phyloP scores from a whole-genome alignment of 2,797 vertebrate genomes.

The Botia kubotai region DNA sequence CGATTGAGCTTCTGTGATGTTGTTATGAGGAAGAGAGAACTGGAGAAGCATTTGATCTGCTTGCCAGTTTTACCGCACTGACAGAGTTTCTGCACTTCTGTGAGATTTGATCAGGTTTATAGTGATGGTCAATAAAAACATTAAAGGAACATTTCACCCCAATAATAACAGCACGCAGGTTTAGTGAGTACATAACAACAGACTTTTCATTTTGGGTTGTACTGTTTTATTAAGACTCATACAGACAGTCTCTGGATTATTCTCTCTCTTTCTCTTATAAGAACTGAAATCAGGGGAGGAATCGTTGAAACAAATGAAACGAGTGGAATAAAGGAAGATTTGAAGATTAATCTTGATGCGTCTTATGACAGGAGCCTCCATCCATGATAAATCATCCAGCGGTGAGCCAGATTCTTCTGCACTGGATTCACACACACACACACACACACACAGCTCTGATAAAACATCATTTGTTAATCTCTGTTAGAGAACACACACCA shows the following conservation, averaged over 20 bases:
- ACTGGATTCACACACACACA: neutral
- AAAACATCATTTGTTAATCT: constrained; percentile 52
- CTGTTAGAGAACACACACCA: constrained; percentile 11
- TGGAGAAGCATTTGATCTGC: neutral
- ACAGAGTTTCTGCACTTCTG: too few relatives aligned
- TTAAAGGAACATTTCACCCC: too few relatives aligned
- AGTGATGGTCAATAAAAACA: too few relatives aligned
- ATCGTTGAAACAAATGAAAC: constrained; percentile 22
- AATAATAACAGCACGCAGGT: too few relatives aligned
- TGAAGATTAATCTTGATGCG: constrained; percentile 24
- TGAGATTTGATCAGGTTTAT: too few relatives aligned
- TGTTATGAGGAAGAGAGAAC: neutral
- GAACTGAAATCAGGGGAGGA: constrained; percentile 2
- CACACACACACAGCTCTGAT: constrained; percentile 2
- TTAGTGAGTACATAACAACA: neutral
- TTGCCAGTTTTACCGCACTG: too few relatives aligned
- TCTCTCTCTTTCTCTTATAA: neutral
- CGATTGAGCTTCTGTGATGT: constrained; percentile 40
- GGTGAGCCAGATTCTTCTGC: neutral
- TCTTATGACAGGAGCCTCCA: constrained; percentile 4
- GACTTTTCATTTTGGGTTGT: neutral
- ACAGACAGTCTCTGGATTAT: neutral
- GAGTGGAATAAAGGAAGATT: constrained; percentile 30
- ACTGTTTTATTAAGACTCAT: neutral
- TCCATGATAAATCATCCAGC: constrained; percentile 19